phyloP scores from a whole-genome alignment of 2,113 vertebrate species.

The Fregetta grallaria region DNA sequence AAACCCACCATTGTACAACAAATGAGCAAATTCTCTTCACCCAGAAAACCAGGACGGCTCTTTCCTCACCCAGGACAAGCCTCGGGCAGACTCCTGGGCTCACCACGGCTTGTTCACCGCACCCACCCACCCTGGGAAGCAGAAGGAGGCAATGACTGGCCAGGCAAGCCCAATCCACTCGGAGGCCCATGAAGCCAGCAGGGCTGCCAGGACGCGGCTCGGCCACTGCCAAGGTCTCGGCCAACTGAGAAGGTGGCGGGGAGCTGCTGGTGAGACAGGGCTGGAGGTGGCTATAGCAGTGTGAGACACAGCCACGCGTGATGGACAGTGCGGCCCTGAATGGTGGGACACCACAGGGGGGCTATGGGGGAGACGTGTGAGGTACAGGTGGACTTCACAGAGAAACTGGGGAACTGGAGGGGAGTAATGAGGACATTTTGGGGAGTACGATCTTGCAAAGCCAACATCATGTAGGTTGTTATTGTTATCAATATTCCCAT shows the following conservation, averaged over 20 bases:
- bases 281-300: background rate
- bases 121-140: background rate
- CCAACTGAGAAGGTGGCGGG: rapidly evolving
- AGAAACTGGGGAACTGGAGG: background rate
- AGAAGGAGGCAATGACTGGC: background rate
- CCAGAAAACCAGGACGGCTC: background rate
- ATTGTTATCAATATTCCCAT: background rate
- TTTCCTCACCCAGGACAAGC: background rate
- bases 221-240: background rate
- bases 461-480: background rate
- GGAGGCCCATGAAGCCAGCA: rapidly evolving
- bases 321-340: rapidly evolving
- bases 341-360: background rate
- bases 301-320: rapidly evolving
- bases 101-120: background rate
- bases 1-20: background rate
- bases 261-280: background rate
- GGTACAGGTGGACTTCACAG: background rate
- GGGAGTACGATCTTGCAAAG: background rate
- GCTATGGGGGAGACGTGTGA: background rate
- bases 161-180: background rate
- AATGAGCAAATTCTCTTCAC: background rate
- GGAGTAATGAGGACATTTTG: background rate
- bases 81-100: background rate
- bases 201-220: background rate